phyloP scores from a whole-genome alignment of 2,888 invertebrate genomes.

The Caenorhabditis sp. region DNA sequence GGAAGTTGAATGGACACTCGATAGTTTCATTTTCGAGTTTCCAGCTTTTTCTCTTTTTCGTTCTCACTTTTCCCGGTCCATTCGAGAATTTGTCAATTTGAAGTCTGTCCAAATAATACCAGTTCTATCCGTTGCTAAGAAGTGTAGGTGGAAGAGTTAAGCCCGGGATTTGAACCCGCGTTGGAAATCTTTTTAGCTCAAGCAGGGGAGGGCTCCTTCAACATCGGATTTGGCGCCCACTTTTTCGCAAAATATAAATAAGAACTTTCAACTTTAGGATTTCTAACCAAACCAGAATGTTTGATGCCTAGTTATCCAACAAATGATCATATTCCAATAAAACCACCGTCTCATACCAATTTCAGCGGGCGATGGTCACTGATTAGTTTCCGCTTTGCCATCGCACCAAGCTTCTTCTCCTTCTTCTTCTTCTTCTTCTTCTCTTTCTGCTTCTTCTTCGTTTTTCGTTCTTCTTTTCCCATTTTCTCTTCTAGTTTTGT shows the following conservation, averaged over 20 bases:
- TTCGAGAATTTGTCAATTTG: too few relatives aligned
- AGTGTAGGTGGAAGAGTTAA: conserved; percentile 46
- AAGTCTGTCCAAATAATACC: neutral
- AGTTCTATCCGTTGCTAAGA: conserved; percentile 10
- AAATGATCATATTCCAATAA: conserved; percentile 11
- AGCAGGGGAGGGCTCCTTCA: neutral
- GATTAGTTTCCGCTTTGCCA: conserved; percentile 46
- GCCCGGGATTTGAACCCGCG: conserved; percentile 25
- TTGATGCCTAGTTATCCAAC: neutral
- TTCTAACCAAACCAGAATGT: neutral
- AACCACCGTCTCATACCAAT: conserved; percentile 31
- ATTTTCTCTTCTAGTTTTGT: conserved; percentile 39
- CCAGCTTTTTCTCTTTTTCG: neutral
- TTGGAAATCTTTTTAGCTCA: neutral
- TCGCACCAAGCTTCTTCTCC: conserved; percentile 1
- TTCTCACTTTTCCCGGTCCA: too few relatives aligned
- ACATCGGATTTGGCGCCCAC: conserved; percentile 26
- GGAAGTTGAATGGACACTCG: conserved; percentile 34
- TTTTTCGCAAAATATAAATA: neutral
- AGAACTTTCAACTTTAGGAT: conserved; percentile 10
- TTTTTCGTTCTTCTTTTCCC: conserved; percentile 4
- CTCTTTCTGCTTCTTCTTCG: conserved; percentile 10
- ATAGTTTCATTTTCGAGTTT: conserved; percentile 33
- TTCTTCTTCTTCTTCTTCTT: conserved; percentile 10
- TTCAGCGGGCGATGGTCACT: conserved; percentile 29